phyloP scores from a whole-genome alignment of 2,113 vertebrate genomes.

The Dermatemys mawii region DNA sequence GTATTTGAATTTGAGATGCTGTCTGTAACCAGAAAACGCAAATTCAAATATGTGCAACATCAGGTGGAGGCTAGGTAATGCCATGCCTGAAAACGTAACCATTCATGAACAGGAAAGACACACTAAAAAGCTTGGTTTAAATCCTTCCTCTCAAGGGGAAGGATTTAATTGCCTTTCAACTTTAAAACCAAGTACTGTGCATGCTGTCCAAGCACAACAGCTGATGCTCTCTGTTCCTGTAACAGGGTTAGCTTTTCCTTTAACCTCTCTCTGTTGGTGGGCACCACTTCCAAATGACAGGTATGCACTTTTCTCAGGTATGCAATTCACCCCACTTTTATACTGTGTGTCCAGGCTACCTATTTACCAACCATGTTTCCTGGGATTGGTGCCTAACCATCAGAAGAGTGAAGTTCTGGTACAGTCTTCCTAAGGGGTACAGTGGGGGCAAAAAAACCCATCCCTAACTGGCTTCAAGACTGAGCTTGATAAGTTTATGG shows the following conservation, averaged over 20 bases:
- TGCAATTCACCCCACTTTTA: not conserved
- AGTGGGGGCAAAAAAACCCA: too few relatives aligned
- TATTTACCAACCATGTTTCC: not conserved
- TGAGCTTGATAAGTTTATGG: too few relatives aligned
- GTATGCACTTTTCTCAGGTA: not conserved
- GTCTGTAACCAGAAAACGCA: not conserved
- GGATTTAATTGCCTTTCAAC: not conserved
- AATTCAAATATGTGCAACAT: not conserved
- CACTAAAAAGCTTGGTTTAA: not conserved
- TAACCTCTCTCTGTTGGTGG: not conserved
- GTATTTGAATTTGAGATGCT: slow-evolving; percentile 8
- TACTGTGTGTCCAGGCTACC: not conserved
- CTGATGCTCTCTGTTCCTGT: not conserved
- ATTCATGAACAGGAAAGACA: not conserved
- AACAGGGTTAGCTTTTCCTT: not conserved
- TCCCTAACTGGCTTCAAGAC: too few relatives aligned
- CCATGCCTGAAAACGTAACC: not conserved
- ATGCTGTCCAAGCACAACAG: not conserved
- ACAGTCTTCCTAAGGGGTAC: too few relatives aligned
- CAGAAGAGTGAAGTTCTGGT: not conserved
- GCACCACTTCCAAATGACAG: not conserved
- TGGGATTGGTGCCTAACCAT: not conserved
- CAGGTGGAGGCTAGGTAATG: not conserved
- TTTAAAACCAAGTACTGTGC: not conserved
- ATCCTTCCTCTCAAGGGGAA: not conserved